Evolutionary conservation across 2,888 invertebrate genomes (phyloP), one percentile per base, ranked within the genome.

Genomic region (Taphrorychus bicolor): DNA sequence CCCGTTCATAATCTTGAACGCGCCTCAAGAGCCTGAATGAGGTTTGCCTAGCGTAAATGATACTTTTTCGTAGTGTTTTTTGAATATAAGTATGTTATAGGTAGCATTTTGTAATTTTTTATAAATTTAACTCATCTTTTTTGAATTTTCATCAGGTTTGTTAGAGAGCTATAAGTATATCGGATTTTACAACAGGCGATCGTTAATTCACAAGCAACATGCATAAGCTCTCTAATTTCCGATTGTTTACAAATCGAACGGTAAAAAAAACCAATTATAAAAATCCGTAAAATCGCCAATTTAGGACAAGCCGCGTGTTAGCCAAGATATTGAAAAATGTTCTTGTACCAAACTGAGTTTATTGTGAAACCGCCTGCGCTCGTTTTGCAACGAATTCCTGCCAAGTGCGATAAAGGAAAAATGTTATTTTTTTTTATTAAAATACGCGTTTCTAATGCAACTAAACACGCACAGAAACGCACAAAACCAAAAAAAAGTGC

Each of bases 251-350:
- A 57, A 63, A 63, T 56, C 56, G 18, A 63, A 49, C 32, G 48
- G 16, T 9, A 19, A 57, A 57, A 62, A 62, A 63, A 56, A 54
- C 48, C 56, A 57, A 63, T 63, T 63, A 63, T 40, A 56, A 63
- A 32, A 63, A 57, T 63, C 63, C 63, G 63, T 63, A 49, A 63
- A 63, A 63, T 63, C 41, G 41, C 32, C 18, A 56, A 63, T 63
- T 63, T 56, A 63, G 63, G 63, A 57, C 63, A 63, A 61, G 54
- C 45, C 32, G 32, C 5, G 45, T 45, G 52, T 61, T 61, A 40
- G 23, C 54, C 16, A 61, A 54, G 42, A 48, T 54, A 53, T 61
- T 61, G 61, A 54, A 61, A 61, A 45, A 9, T 48, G 41, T 22
- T 61, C 24, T 53, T 61, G 48, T 52, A 54, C 41, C 42, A 61